A percentile compares a stretch with the other conserved stretches of the same genome.
Evolutionary conservation across 1,140 invertebrate species (phyloP).

Genomic region (Parasteatoda tepidariorum): DNA sequence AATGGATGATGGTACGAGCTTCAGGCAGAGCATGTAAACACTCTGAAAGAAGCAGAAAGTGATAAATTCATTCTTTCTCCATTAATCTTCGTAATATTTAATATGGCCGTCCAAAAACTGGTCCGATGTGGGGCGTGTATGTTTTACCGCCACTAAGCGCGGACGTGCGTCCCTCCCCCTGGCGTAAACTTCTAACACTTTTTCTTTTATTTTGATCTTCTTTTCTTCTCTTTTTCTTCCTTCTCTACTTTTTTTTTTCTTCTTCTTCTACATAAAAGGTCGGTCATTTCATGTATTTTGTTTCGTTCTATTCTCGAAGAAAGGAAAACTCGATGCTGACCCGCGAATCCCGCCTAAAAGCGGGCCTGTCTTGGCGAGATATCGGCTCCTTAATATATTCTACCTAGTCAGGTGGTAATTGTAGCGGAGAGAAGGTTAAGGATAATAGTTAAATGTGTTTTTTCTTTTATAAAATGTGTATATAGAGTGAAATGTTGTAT

Average conservation of each 20-base stretch:
- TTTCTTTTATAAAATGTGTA: not conserved
- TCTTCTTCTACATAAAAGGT: not conserved
- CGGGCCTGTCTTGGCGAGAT: slow-evolving; percentile 13
- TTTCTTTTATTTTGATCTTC: not conserved
- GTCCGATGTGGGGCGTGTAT: slow-evolving; percentile 48
- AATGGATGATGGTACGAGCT: slow-evolving; percentile 5
- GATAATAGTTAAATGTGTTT: not conserved
- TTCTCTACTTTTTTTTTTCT: not conserved
- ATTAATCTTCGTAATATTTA: slow-evolving; percentile 60
- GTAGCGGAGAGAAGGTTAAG: not conserved
- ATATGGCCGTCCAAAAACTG: slow-evolving; percentile 54
- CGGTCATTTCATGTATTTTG: not conserved
- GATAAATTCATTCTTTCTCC: slow-evolving; percentile 45
- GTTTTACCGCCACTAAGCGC: slow-evolving; percentile 49
- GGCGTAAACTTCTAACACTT: slow-evolving; percentile 31
- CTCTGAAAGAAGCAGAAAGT: slow-evolving; percentile 21
- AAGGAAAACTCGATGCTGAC: not conserved
- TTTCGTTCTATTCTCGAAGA: not conserved
- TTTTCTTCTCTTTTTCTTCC: no score
- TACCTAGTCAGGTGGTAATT: not conserved
- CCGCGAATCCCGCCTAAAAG: not conserved
- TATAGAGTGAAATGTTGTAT: not conserved
- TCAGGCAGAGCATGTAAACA: slow-evolving; percentile 44
- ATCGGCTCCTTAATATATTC: not conserved
- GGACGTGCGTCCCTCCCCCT: slow-evolving; percentile 36